Conservation (phyloP, 2,797 vertebrate genomes). For the Lophotriccus pileatus region DNA sequence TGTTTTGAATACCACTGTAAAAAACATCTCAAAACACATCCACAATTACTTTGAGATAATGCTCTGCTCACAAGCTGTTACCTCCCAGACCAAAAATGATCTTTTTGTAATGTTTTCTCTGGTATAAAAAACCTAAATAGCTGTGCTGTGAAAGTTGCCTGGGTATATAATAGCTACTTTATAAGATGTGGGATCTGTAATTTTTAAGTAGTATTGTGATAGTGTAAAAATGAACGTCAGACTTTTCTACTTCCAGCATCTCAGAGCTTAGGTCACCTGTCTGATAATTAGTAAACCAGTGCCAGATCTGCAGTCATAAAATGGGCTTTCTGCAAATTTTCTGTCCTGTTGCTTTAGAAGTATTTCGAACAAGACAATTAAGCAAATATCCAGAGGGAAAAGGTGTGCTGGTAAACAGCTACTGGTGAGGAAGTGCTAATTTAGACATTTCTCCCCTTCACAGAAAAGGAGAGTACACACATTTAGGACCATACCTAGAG, state of each 20-base stretch:
- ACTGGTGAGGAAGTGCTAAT: slow-evolving; percentile 45
- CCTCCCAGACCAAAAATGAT: neutral
- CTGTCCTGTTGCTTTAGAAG: slow-evolving; percentile 8
- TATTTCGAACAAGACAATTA: slow-evolving; percentile 30
- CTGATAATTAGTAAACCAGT: slow-evolving; percentile 42
- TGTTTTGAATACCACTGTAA: slow-evolving; percentile 35
- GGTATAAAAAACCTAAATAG: neutral
- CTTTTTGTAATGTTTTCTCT: neutral
- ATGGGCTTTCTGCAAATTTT: slow-evolving; percentile 39
- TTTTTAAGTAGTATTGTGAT: slow-evolving; percentile 3
- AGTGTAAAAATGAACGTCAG: neutral
- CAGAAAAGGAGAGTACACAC: neutral
- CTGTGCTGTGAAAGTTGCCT: slow-evolving; percentile 20
- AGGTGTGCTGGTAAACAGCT: slow-evolving; percentile 2
- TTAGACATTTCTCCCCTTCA: slow-evolving; percentile 17
- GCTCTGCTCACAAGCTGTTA: slow-evolving; percentile 12
- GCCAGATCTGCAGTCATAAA: neutral
- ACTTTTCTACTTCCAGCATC: neutral
- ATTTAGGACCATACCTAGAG: neutral
- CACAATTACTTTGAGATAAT: slow-evolving; percentile 11
- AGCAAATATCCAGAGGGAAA: slow-evolving; percentile 4
- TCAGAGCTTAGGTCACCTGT: slow-evolving; percentile 14
- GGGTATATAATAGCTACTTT: neutral
- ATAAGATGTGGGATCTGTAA: neutral
- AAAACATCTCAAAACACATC: neutral